Conservation (phyloP, 2,797 vertebrate genomes). For the Anabacerthia variegaticeps region DNA sequence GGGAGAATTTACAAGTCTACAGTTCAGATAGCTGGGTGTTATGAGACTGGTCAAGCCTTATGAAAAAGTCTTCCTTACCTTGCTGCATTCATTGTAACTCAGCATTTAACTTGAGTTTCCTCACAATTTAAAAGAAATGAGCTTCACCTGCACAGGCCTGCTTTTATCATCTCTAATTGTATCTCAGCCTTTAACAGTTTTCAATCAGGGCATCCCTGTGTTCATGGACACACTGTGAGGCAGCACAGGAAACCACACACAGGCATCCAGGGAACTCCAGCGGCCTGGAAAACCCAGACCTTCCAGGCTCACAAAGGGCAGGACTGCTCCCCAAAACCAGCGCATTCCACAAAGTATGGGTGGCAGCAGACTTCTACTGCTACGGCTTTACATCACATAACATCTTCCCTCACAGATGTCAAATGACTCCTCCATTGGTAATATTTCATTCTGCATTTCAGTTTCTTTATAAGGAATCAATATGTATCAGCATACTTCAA, state of each 20-base stretch:
- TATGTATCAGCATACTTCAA: neutral
- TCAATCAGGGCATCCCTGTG: too few species aligned
- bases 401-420: neutral
- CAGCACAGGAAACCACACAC: fast-evolving
- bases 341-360: neutral
- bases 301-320: neutral
- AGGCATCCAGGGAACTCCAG: fast-evolving
- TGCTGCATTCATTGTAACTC: neutral
- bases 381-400: neutral
- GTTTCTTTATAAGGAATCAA: neutral
- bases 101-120: neutral
- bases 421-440: neutral
- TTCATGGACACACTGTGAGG: fast-evolving
- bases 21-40: neutral
- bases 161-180: neutral
- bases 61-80: neutral
- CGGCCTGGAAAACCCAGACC: fast-evolving
- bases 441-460: neutral
- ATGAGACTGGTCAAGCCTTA: neutral
- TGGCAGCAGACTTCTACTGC: neutral
- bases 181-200: neutral
- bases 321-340: neutral
- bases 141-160: neutral
- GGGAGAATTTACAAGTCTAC: neutral
- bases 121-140: neutral